Base-by-base conservation (phyloP, 2,888 invertebrate species). In the Phorcus lineatus region DNA sequence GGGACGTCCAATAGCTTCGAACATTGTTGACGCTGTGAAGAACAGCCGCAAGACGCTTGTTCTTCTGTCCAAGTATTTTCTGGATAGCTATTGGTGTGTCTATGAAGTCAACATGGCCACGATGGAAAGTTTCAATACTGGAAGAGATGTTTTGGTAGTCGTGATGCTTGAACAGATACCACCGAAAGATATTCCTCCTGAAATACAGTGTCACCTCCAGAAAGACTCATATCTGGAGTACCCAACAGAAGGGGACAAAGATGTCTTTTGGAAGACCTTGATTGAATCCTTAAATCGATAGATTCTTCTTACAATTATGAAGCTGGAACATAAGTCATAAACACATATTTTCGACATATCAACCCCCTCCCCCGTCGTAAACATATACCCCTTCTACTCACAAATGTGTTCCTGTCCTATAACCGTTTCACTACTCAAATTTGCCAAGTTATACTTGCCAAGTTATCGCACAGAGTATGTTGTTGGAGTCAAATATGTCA, bases 101-200 rank as follows among this genome's bases (percentile, higher is more conserved):
- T 82, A 80, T 62, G 86, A 86, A 79, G 75, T 86, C 19, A 66
- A 81, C 13, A 82, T 80, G 47, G 83, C 85, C 13, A 36, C 57
- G 31, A 22, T 77, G 62, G 81, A 81, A 47, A 66, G 66, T 53
- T n/a, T 80, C 4, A 36, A 67, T 53, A 67, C 80, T 2, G 82
- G 82, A 19, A 74, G 78, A 31, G 77, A 78, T 54, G 75, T 78
- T n/a, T 17, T 82, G 13, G 16, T 82, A 13, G 24, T 77, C 17
- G 55, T 80, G 7, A 52, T 82, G 62, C 53, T 67, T 36, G 80
- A 78, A 22, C 31, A 80, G n/a, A 75, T 80, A 36, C 55, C 55
- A 19, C 28, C 22, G 7, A 40, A 40, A 53, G 67, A 54, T 16
- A 53, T 80, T 17, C 80, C 80, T 28, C 28, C 53, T 4, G 77